Evolutionary conservation across 2,797 vertebrate species (phyloP), one percentile per base, ranked within the genome.

Genomic region (Denticeps clupeoides): DNA sequence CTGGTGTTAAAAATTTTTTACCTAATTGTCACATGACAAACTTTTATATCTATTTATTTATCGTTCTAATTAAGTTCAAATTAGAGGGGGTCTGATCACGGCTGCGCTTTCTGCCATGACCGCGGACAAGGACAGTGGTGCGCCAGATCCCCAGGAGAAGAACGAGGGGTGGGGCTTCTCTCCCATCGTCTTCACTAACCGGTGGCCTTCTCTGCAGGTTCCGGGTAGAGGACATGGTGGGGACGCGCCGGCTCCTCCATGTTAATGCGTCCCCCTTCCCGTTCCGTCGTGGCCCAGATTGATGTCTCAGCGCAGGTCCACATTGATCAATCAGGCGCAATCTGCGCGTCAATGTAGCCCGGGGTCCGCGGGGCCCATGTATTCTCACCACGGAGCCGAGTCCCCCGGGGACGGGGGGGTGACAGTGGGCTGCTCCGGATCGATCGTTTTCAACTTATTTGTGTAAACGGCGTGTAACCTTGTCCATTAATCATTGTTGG

Each of bases 291-390:
- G 56, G 50, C 63, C 71, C 68, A 79, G 79, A 83, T 79, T 79
- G 81, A 83, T 82, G 76, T 73, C 77, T 79, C 74, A 70, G 75
- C 78, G 74, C 60, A 60, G 69, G 53, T 73, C 68, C 75, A 74
- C 78, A 80, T 80, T 80, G 77, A 83, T 83, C 78, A 81, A 75
- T 78, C 77, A 75, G 79, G 82, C 74, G 73, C 81, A 79, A 77
- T 81, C 78, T 82, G 79, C 71, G 71, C 81, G 75, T 77, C 53
- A 70, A 73, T 77, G 82, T 75, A 82, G 76, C 67, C 75, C 54
- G 8, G 64, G 68, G 13, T 24, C 72, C 69, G 53, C 47, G 37
- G 57, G 72, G 68, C 71, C 79, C 78, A 71, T 74, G 74, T 71
- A 77, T 81, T 81, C 75, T 77, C 76, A 62, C 63, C 55, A 48